Base-by-base conservation (phyloP, 2,888 invertebrate species). In the Amiota communis region DNA sequence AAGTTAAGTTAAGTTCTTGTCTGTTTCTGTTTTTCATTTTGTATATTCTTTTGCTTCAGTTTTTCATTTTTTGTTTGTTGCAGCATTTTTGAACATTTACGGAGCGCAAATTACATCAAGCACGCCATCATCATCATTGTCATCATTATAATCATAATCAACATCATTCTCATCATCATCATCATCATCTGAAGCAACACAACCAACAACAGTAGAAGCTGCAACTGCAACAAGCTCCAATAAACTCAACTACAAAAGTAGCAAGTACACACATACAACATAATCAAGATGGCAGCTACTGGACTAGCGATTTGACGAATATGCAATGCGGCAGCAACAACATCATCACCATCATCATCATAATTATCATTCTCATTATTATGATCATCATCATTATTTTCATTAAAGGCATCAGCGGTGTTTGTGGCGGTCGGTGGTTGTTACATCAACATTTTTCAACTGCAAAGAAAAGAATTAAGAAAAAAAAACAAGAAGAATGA, bases 31-130 rank as follows among this genome's bases (percentile, higher is more conserved):
- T 59, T 59, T 20, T 6, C 10, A 57, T 57, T 57, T 15, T 57
- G 10, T 57, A 51, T 51, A 51, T 57, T 76, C 76, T 81, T 76
- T 74, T 78, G 79, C 80, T 75, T 80, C 77, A 80, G 77, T 78
- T 53, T 69, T 74, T 70, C 68, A 51, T 70, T 63, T 53, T 63
- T 63, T 63, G 63, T 15, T 36, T 36, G n/a, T 23, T 46, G 63
- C 36, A 85, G 82, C 81, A 86, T 84, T 85, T 83, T 86, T 86
- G 84, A 84, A 86, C 85, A 84, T 83, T 84, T 81, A 80, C 85
- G 86, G 83, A 85, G 88, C 86, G 87, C 85, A 88, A 88, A 87
- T 87, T 88, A 88, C 88, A 86, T 81, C 85, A 85, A 88, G 86
- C 87, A 87, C 86, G 87, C 87, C 82, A 86, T 85, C 82, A 78